Conservation (phyloP, 2,797 vertebrate species). For the Pristis pectinata region DNA sequence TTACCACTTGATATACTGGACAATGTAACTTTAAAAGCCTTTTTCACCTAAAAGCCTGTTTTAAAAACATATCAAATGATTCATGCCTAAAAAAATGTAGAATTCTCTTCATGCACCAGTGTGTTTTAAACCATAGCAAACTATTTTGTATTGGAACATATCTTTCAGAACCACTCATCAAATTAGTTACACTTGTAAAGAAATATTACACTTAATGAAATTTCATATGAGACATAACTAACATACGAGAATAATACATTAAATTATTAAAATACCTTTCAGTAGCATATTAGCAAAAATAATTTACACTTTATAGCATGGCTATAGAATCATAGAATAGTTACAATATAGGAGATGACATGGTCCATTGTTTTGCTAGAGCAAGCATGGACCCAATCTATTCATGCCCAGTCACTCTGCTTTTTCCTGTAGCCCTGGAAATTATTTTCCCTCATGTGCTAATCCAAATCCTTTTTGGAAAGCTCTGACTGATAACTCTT, state of each 20-base stretch:
- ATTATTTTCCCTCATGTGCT: too few species aligned
- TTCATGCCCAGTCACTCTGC: too few species aligned
- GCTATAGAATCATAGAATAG: neutral
- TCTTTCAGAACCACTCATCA: neutral
- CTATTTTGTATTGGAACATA: neutral
- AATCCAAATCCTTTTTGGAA: too few species aligned
- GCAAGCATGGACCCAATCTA: too few species aligned
- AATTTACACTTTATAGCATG: neutral
- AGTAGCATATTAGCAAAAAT: neutral
- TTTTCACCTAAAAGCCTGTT: neutral
- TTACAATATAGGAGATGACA: too few species aligned
- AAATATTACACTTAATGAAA: neutral
- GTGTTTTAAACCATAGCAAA: neutral
- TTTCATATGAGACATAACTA: neutral
- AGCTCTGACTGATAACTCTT: too few species aligned
- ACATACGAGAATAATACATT: neutral
- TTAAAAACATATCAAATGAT: neutral
- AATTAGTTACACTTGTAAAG: neutral
- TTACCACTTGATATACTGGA: neutral
- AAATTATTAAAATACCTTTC: constrained; percentile 1
- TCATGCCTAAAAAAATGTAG: neutral
- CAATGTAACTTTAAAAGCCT: neutral
- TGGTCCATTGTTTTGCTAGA: too few species aligned
- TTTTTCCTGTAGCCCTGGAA: too few species aligned
- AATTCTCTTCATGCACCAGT: neutral